Conservation (phyloP, 2,113 vertebrate species). For the Paratilapia polleni region DNA sequence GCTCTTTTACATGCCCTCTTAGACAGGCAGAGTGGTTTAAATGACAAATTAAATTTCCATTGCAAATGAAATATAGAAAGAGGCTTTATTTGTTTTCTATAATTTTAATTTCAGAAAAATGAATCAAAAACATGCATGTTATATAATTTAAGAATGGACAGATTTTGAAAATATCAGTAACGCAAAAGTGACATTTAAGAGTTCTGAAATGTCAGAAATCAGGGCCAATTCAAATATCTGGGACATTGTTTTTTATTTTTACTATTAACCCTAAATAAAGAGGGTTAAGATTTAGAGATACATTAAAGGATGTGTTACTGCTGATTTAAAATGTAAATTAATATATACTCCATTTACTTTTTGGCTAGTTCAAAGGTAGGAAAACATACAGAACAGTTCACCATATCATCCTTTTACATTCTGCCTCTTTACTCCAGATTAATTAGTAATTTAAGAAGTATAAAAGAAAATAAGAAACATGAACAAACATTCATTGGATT, state of each 20-base stretch:
- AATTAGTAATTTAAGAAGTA: no score
- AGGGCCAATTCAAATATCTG: no score
- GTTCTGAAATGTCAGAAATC: no score
- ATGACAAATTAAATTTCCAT: not conserved
- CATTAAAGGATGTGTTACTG: not conserved
- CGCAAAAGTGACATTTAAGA: not conserved
- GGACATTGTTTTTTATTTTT: not conserved
- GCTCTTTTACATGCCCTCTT: conserved; percentile 15
- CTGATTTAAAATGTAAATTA: not conserved
- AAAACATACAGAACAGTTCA: not conserved
- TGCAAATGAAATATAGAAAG: not conserved
- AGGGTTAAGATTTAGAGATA: not conserved
- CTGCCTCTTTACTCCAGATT: not conserved
- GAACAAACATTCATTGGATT: not conserved
- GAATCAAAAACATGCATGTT: not conserved
- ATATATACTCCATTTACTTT: not conserved
- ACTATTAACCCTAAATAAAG: not conserved
- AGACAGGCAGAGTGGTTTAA: conserved; percentile 1
- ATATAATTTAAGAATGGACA: not conserved
- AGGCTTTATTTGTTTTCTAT: not conserved
- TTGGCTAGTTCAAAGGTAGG: not conserved
- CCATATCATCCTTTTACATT: not conserved
- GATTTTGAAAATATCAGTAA: not conserved
- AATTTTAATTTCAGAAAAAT: not conserved
- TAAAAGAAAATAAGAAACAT: not conserved